A percentile compares a stretch with the other conserved stretches of the same genome.
Conservation (phyloP, 2,888 invertebrate species). For the Coecobrya sp. region DNA sequence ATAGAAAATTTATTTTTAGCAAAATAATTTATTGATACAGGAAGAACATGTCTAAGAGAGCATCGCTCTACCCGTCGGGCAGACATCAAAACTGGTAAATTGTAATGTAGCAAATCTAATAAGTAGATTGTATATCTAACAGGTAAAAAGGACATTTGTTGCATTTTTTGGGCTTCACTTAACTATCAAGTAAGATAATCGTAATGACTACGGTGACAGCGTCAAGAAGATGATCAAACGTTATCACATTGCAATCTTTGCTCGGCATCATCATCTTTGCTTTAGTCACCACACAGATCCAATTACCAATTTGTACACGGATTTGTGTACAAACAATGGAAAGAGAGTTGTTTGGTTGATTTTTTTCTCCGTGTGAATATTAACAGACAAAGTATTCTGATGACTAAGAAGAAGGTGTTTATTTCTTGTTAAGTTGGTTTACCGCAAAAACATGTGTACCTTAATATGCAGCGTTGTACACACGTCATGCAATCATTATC, state of each 20-base stretch:
- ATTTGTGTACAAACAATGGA: neutral
- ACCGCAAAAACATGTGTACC: slow-evolving; percentile 26
- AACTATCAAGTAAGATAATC: neutral
- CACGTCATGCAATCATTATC: slow-evolving; percentile 1
- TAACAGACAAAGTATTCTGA: neutral
- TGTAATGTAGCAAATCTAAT: neutral
- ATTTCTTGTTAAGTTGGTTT: neutral
- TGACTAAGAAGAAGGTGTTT: neutral
- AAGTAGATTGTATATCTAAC: neutral
- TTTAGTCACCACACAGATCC: slow-evolving; percentile 17
- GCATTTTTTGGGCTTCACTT: neutral
- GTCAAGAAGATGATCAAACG: neutral
- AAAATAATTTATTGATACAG: no score
- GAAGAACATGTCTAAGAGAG: no score
- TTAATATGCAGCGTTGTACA: neutral
- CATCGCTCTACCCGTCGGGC: no score
- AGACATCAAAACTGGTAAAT: neutral
- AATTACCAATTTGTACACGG: slow-evolving; percentile 65
- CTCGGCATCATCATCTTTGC: neutral
- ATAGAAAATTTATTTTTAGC: no score
- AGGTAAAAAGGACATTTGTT: neutral
- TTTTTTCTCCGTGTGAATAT: neutral
- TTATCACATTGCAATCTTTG: neutral
- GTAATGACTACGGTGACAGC: neutral
- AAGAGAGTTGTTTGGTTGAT: neutral